phyloP scores from a whole-genome alignment of 1,140 invertebrate genomes.

The Drosophila ohnishii region DNA sequence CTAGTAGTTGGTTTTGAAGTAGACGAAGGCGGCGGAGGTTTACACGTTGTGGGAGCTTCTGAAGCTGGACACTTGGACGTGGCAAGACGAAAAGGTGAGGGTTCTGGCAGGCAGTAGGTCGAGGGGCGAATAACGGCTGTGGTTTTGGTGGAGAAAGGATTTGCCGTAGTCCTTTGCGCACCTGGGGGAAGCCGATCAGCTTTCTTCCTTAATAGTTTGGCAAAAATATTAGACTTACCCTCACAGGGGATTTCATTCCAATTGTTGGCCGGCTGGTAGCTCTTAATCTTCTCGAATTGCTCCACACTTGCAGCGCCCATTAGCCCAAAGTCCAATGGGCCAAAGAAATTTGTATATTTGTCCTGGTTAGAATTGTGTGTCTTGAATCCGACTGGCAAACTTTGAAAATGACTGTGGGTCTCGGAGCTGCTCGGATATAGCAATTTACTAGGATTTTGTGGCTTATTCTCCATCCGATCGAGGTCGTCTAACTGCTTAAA shows the following conservation, averaged over 20 bases:
- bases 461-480: neutral
- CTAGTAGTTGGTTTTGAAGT: neutral
- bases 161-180: neutral
- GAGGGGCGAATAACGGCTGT: neutral
- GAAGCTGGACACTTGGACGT: too few relatives aligned
- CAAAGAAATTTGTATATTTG: neutral
- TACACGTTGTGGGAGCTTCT: too few relatives aligned
- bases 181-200: neutral
- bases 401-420: neutral
- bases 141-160: neutral
- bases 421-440: neutral
- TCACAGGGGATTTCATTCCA: neutral
- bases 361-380: neutral
- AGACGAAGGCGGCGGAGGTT: neutral
- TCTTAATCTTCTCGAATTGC: constrained; percentile 17
- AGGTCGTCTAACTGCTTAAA: constrained; percentile 17
- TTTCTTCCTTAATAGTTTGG: constrained; percentile 8
- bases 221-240: constrained; percentile 5
- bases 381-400: neutral
- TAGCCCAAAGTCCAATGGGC: neutral
- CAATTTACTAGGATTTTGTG: too few relatives aligned
- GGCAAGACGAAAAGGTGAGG: neutral
- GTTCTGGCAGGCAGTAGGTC: constrained; percentile 1
- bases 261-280: neutral
- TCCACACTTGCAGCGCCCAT: constrained; percentile 22